A percentile compares a stretch with the other conserved stretches of the same genome.
Evolutionary conservation across 2,113 vertebrate species (phyloP).

Genomic region (Ranitomeya variabilis): DNA sequence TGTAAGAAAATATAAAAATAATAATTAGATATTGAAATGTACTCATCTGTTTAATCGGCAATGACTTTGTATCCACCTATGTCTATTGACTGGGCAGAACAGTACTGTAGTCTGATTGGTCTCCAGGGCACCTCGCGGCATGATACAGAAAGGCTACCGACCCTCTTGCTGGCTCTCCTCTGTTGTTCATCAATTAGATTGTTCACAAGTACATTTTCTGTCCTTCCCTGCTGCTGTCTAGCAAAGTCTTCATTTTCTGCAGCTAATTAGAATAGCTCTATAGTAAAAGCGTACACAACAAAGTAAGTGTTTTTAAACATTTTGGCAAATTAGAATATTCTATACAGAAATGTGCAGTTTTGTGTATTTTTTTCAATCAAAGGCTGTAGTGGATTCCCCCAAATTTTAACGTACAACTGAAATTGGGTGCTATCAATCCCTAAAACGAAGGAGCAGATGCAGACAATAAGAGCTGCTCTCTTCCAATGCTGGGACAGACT

Average conservation of each 20-base stretch:
- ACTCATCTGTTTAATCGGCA: background rate
- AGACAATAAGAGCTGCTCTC: too few relatives aligned
- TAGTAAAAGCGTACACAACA: background rate
- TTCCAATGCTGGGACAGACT: too few relatives aligned
- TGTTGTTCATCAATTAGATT: slow-evolving; percentile 30
- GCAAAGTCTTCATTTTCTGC: background rate
- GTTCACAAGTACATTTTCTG: background rate
- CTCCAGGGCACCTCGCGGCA: slow-evolving; percentile 4
- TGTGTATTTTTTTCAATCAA: background rate
- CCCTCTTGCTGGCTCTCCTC: background rate
- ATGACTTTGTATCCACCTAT: background rate
- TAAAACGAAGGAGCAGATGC: too few relatives aligned
- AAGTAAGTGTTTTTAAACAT: background rate
- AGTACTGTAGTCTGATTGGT: background rate
- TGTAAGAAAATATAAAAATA: background rate
- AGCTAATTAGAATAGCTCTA: slow-evolving; percentile 9
- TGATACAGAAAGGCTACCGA: background rate
- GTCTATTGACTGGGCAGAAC: background rate
- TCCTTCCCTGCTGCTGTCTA: slow-evolving; percentile 8
- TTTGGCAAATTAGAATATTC: background rate
- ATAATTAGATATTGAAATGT: background rate
- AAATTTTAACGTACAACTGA: too few relatives aligned
- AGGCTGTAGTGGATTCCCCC: background rate
- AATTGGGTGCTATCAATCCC: too few relatives aligned
- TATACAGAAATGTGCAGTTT: background rate